Base-by-base conservation (phyloP, 2,797 vertebrate species). In the Ctenopoma multispine region DNA sequence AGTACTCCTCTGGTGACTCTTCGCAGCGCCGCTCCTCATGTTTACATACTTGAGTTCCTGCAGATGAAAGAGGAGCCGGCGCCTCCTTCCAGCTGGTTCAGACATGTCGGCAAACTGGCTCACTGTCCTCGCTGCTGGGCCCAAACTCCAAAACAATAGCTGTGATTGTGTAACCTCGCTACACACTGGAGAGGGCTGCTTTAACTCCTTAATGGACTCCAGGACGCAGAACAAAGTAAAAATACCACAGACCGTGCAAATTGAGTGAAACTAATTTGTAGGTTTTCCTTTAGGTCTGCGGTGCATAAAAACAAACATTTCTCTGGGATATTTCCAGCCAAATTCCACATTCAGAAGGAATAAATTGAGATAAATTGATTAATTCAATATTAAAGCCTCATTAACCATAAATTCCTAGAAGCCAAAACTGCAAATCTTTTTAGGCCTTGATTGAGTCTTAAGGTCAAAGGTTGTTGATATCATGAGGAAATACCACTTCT, bases 31-130 rank as follows among this genome's bases (percentile, higher is more conserved):
- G 63, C 68, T 77, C 29, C 43, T 70, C 59, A 75, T 94, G 92
- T 94, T 94, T 94, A 93, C 94, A 93, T 94, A 87, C 88, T 87
- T 80, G 21, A 69, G 78, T 58, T 74, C 44, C 77, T 63, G 75
- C 74, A 93, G 83, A 92, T 93, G 89, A 93, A 92, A 92, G 87
- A 49, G 53, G 63, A 86, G 79, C 79, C 48, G 61, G 80, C 44
- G 48, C 79, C 88, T 85, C 80, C 63, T 76, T 56, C 72, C 82
- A 84, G 85, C 87, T 69, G 62, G 90, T 89, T 87, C 87, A 92
- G 88, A 92, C 93, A 89, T 89, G 93, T 91, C 75, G 68, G 83
- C 77, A 76, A 83, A 89, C 81, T 82, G 92, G 87, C 82, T n/a
- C n/a, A n/a, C n/a, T 63, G 57, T 84, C 77, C 78, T 85, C 20